phyloP scores from a whole-genome alignment of 2,888 invertebrate genomes.

The Exocentrus adspersus region DNA sequence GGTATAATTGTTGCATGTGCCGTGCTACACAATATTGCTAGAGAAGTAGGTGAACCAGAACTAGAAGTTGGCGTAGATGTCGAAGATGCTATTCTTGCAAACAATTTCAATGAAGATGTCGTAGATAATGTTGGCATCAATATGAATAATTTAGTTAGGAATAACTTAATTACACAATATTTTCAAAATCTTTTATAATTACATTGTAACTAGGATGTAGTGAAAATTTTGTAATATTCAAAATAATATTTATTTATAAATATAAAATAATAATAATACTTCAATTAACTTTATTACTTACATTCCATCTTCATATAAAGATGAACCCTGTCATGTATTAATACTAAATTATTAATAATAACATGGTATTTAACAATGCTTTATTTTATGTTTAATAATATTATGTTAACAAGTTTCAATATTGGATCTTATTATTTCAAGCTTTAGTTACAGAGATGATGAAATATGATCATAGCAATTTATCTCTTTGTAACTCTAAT shows the following conservation, averaged over 20 bases:
- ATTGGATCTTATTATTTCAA: no score
- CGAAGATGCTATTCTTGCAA: conserved; percentile 22
- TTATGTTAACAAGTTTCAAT: no score
- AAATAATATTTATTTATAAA: neutral
- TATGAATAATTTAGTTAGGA: conserved; percentile 16
- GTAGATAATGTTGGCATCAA: conserved; percentile 9
- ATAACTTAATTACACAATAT: conserved; percentile 22
- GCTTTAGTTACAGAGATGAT: neutral
- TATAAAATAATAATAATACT: neutral
- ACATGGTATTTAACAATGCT: no score
- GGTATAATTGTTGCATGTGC: conserved; percentile 41
- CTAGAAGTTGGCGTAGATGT: conserved; percentile 23
- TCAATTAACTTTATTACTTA: neutral
- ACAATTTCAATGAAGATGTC: conserved; percentile 22
- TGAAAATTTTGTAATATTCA: neutral
- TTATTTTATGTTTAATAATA: no score
- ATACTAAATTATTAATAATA: neutral
- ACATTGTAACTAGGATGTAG: neutral
- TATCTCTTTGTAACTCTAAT: neutral
- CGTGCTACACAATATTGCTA: conserved; percentile 43
- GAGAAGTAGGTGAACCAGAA: conserved; percentile 18
- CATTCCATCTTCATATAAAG: neutral
- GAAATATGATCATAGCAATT: neutral
- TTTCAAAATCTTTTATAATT: conserved; percentile 11
- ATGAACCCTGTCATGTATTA: neutral